Conservation (phyloP, 2,888 invertebrate genomes). For the Eledone cirrhosa region DNA sequence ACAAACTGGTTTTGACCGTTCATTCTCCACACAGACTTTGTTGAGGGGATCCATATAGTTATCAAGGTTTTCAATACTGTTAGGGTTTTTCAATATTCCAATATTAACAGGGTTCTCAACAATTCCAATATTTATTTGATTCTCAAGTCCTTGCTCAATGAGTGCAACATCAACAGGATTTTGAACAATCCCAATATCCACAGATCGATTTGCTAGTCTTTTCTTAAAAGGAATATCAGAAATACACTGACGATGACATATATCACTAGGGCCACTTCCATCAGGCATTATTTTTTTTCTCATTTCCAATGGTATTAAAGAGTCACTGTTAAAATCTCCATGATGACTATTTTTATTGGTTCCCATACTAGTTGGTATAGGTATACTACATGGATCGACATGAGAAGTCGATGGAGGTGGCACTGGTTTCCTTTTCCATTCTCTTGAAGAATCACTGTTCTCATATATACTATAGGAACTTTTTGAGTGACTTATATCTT, state of each 20-base stretch:
- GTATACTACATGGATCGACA: not conserved
- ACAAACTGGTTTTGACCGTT: not conserved
- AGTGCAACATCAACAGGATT: slow-evolving; percentile 17
- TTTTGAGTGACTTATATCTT: slow-evolving; percentile 4
- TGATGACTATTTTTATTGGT: slow-evolving; percentile 21
- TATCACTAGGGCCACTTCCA: not conserved
- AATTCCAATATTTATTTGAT: slow-evolving; percentile 16
- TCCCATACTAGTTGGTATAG: not conserved
- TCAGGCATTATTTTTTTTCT: not conserved
- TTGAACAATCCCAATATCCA: slow-evolving; percentile 21
- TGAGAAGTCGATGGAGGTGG: not conserved
- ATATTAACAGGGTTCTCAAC: slow-evolving; percentile 20
- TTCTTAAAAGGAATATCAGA: slow-evolving; percentile 23
- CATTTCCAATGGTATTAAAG: not conserved
- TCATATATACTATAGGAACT: not conserved
- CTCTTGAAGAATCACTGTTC: not conserved
- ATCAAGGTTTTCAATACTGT: slow-evolving; percentile 6
- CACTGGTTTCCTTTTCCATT: not conserved
- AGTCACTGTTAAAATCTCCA: not conserved
- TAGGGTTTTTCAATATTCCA: slow-evolving; percentile 20
- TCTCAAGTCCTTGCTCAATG: slow-evolving; percentile 1
- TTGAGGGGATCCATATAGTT: not conserved
- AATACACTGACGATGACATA: slow-evolving; percentile 11
- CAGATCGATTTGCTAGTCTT: slow-evolving; percentile 5
- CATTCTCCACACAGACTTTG: slow-evolving; percentile 9